These are phyloP conservation scores for Alauda arvensis DNA, from an alignment of 2,797 vertebrate species.

Conservation along the genomic window DNA sequence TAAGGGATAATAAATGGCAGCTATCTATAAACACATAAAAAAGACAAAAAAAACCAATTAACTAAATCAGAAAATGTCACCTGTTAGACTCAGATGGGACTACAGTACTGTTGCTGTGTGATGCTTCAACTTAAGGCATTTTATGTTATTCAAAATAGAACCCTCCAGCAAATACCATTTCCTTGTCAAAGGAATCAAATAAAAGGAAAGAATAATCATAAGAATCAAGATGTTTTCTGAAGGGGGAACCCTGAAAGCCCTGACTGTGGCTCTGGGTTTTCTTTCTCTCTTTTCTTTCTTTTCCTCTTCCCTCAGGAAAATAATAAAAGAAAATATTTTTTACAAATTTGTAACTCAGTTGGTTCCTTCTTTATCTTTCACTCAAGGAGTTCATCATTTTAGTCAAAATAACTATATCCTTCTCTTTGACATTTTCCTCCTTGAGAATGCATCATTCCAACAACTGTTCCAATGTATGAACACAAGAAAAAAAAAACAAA, in stretches of 20 bases:
- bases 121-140: not conserved
- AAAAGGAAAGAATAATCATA: not conserved
- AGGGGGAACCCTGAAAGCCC: not conserved
- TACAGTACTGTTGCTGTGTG: not conserved
- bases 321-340: not conserved
- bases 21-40: not conserved
- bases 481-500: too few relatives aligned
- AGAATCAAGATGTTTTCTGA: not conserved
- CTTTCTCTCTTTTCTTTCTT: accelerated
- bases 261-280: not conserved
- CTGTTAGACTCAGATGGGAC: not conserved
- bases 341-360: not conserved
- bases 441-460: not conserved
- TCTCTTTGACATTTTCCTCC: not conserved
- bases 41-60: not conserved
- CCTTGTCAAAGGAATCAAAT: not conserved
- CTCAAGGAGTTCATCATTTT: not conserved
- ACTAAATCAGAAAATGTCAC: not conserved
- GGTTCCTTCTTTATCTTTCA: not conserved
- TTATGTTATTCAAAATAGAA: not conserved
- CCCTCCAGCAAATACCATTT: not conserved
- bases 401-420: not conserved
- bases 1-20: not conserved
- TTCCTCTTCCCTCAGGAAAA: not conserved
- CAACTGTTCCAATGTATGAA: not conserved